phyloP scores from a whole-genome alignment of 1,140 invertebrate species.

The Scaptomyza montana region DNA sequence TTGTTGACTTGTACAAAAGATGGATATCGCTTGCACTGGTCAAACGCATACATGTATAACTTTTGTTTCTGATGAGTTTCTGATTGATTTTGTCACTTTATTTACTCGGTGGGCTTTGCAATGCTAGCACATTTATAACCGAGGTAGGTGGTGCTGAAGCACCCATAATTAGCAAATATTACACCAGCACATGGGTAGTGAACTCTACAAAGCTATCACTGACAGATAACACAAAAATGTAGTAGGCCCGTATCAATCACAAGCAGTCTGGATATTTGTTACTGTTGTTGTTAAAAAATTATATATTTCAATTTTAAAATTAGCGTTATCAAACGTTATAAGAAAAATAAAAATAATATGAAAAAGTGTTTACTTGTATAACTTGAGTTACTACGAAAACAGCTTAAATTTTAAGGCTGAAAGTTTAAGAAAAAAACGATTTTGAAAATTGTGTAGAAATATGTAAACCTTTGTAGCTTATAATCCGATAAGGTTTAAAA shows the following conservation, averaged over 20 bases:
- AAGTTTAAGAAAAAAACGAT: too few relatives aligned
- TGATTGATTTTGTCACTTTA: conserved; percentile 56
- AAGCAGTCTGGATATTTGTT: background rate
- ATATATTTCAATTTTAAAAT: conserved; percentile 20
- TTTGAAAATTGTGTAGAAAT: background rate
- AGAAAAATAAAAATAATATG: too few relatives aligned
- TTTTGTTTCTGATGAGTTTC: conserved; percentile 56
- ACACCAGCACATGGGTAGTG: conserved; percentile 4
- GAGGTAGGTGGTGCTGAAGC: conserved; percentile 1
- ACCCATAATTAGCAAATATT: conserved; percentile 33
- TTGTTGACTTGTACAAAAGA: conserved; percentile 7
- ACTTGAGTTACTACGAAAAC: too few relatives aligned
- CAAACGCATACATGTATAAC: conserved; percentile 3
- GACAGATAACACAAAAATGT: background rate
- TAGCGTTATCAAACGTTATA: background rate
- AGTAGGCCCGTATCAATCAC: background rate
- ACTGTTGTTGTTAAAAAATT: conserved; percentile 4
- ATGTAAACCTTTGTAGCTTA: too few relatives aligned
- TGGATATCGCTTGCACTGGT: conserved; percentile 9
- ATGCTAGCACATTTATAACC: conserved; percentile 7
- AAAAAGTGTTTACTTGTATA: background rate
- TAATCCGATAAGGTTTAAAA: too few relatives aligned
- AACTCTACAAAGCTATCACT: conserved; percentile 9
- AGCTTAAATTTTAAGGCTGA: too few relatives aligned
- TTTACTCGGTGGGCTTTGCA: conserved; percentile 16